Base-by-base conservation (phyloP, 2,797 vertebrate genomes). In the Artibeus lituratus region DNA sequence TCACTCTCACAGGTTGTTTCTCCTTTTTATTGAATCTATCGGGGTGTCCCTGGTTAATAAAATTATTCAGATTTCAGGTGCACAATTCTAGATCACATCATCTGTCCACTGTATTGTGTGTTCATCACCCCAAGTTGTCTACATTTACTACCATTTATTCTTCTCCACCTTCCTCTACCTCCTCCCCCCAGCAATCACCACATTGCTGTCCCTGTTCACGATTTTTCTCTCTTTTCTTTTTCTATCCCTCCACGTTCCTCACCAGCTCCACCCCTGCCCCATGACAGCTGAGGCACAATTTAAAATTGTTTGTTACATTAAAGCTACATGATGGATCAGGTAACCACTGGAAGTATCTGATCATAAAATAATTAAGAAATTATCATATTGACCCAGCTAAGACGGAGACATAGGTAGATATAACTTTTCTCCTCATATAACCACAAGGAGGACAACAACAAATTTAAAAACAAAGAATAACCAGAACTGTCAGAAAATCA, bases 321-420 rank as follows among this genome's bases (percentile, higher is more conserved):
- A 91, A 87, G 51, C 59, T 72, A 74, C 7, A n/a, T 5, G 6
- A 57, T 35, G 76, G 39, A 39, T 47, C 24, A 93, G 89, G 82
- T 24, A 67, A 82, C 14, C 21, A 62, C 37, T 67, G 44, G 77
- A 85, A 96, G 39, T 51, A 93, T 83, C 3, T 72, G 29, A 87
- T 94, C 22, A 67, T 90, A 83, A 82, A 59, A 87, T 90, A 84
- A 94, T 69, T 42, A 83, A 80, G 26, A 83, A n/a, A 42, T 91
- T 73, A 83, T 39, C 22, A 55, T 94, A 57, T 21, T 87, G 21
- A 90, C 22, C 55, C 55, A 57, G 55, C 22, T 10, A 57, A 57
- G 55, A 57, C 24, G 55, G 55, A 57, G 55, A 22, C 24, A 57
- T 26, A 57, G 55, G 55, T 57, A 26, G 55, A 55, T 24, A 55